Evolutionary conservation across 1,140 invertebrate genomes (phyloP).

Genomic region (Tribolium madens): DNA sequence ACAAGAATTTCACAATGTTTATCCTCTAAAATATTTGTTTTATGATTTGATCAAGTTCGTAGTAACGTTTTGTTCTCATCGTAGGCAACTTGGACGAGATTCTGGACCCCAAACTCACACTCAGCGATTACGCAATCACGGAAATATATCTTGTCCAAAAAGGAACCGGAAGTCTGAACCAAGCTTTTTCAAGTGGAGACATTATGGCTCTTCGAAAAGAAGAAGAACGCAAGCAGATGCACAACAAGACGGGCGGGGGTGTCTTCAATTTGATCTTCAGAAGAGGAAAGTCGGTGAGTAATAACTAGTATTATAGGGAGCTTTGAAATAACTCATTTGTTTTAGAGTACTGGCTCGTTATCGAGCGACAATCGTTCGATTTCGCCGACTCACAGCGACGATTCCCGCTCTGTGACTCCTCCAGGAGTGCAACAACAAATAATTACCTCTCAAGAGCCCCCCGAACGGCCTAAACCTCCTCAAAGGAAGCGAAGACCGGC

Average conservation of each 20-base stretch:
- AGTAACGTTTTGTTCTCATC: conserved; percentile 48
- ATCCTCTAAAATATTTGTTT: conserved; percentile 37
- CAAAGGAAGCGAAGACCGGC: conserved; percentile 72
- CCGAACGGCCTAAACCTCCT: conserved; percentile 67
- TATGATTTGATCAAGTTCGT: conserved; percentile 23
- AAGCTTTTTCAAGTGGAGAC: conserved; percentile 72
- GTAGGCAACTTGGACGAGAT: conserved; percentile 74
- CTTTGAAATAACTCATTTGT: background rate
- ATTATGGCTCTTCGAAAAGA: conserved; percentile 74
- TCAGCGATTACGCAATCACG: conserved; percentile 76
- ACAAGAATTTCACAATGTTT: conserved; percentile 28
- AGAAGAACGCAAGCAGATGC: conserved; percentile 69
- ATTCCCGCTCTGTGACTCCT: conserved; percentile 62
- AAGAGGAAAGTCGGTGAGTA: conserved; percentile 61
- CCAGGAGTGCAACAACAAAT: conserved; percentile 55
- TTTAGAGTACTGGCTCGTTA: conserved; percentile 63
- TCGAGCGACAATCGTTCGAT: conserved; percentile 64
- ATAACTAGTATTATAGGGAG: background rate
- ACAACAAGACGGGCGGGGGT: conserved; percentile 66
- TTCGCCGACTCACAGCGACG: conserved; percentile 64
- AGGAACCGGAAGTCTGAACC: conserved; percentile 67
- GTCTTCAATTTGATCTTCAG: conserved; percentile 71
- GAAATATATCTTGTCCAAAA: conserved; percentile 74
- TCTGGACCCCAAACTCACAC: conserved; percentile 69
- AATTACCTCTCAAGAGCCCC: conserved; percentile 54